Percentiles rank a stretch among this genome's conserved stretches.
Conservation (phyloP, 92 coral and sea anemone genomes). For the Actinostola sp. region DNA sequence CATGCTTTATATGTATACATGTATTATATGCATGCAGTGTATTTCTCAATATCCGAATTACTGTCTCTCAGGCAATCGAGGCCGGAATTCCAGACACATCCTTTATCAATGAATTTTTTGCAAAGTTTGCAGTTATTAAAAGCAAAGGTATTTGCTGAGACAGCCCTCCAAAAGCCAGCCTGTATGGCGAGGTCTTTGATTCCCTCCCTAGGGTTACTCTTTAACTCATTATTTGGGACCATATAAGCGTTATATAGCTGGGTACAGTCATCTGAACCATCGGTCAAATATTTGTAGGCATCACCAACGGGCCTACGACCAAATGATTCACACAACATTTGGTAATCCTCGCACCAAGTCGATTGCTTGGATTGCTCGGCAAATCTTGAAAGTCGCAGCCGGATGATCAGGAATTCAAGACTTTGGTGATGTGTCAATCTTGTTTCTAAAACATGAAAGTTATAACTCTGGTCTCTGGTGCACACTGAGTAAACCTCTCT, state of each 20-base stretch:
- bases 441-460: slow-evolving; percentile 53
- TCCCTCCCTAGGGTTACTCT: not conserved
- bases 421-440: slow-evolving; percentile 12
- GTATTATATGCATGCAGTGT: slow-evolving; percentile 6
- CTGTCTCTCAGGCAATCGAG: slow-evolving; percentile 11
- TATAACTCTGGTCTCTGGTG: slow-evolving; percentile 20
- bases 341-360: slow-evolving; percentile 46
- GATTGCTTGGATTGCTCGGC: slow-evolving; percentile 14
- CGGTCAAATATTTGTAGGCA: not conserved
- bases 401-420: slow-evolving; percentile 29
- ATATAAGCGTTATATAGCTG: slow-evolving; percentile 24
- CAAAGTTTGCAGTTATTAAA: slow-evolving; percentile 11
- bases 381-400: slow-evolving; percentile 21
- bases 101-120: not conserved
- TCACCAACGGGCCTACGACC: slow-evolving; percentile 42
- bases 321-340: slow-evolving; percentile 31
- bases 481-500: slow-evolving; percentile 48
- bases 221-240: slow-evolving; percentile 9
- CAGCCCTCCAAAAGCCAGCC: slow-evolving; percentile 21
- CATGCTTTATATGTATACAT: too few species aligned
- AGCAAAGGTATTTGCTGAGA: not conserved
- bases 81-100: not conserved
- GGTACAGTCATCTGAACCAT: slow-evolving; percentile 7
- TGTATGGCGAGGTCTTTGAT: not conserved
- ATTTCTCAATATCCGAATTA: not conserved